Base-by-base conservation (phyloP, 2,888 invertebrate species). In the Dioctria linearis region DNA sequence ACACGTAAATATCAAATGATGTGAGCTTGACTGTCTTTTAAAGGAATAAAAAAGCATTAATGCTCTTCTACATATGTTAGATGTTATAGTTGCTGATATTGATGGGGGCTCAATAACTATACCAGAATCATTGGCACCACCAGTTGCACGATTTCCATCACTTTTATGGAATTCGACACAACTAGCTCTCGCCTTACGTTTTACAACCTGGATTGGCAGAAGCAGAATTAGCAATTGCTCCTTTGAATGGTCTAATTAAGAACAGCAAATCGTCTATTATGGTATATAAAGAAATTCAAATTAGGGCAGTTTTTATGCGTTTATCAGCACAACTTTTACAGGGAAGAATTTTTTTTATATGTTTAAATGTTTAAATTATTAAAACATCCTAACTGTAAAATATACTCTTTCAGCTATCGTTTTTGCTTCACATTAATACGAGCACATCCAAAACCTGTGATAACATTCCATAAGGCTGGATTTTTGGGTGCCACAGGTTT, bases 381-480 rank as follows among this genome's bases (percentile, higher is more conserved):
- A 25, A 25, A 25, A 25, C 25, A 25, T 25, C 25, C 25, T 25
- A 25, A 25, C 2, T 25, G 25, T n/a, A n/a, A n/a, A n/a, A n/a
- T n/a, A n/a, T n/a, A n/a, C n/a, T n/a, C n/a, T n/a, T n/a, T n/a
- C n/a, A n/a, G n/a, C n/a, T n/a, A 92, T 86, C 90, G 94, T 46
- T 95, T 95, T 84, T 98, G 98, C 89, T 92, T 99, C 78, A 97
- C 97, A 9, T 92, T 99, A 83, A 97, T 98, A 86, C 92, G 99
- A 80, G 98, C 99, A 86, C 96, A 98, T 89, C 97, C 98, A 0
- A 94, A 94, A 84, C 97, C 98, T 39, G 96, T 98, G 83, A 97
- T 99, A 84, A 96, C 97, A 71, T 99, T 99, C 91, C 98, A 99
- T 90, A 98, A 98, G 91, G 96, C 97, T 79, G 96, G 96, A 42